Base-by-base conservation (phyloP, 2,113 vertebrate species). In the Mungos mungo region DNA sequence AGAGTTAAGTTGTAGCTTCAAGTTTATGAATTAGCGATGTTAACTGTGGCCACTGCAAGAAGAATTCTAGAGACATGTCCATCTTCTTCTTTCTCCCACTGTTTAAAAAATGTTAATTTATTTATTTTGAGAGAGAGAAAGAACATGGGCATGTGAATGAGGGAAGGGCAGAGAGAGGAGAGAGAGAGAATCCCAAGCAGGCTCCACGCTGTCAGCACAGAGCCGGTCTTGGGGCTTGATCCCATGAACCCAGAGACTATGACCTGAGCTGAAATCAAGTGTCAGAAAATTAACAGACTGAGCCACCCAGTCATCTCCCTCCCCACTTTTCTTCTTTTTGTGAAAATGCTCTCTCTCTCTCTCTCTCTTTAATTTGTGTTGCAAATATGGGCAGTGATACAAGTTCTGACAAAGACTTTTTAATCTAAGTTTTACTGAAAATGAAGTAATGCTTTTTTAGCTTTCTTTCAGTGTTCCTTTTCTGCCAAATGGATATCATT, bases 371-470 rank as follows among this genome's bases (percentile, higher is more conserved):
- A 65, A 63, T 63, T 88, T 86, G 60, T 13, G 23, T 92, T 87
- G 38, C 65, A 93, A 93, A 92, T 47, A 63, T 18, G n/a, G 45
- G 23, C 41, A 74, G 12, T 77, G 11, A 91, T 52, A 50, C 2
- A 80, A 88, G 50, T 86, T 89, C 54, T 85, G 38, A 95, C 6
- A 86, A 74, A 82, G 14, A 29, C 11, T 31, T 63, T 91, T 90
- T 89, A 52, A 77, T 68, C n/a, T 81, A 33, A 71, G 23, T 14
- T 90, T 92, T 86, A 76, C 63, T 86, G 13, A 86, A 93, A 96
- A 91, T 93, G 21, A 96, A 89, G 11, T 47, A 52, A 86, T 86
- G 35, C 41, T 95, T 93, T 88, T 71, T 11, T 35, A 74, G 69
- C 10, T 88, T 84, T 76, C 82, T 65, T 4, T 25, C 45, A 81